Conservation (phyloP, 2,888 invertebrate species). For the Oscheius myriophilus region DNA sequence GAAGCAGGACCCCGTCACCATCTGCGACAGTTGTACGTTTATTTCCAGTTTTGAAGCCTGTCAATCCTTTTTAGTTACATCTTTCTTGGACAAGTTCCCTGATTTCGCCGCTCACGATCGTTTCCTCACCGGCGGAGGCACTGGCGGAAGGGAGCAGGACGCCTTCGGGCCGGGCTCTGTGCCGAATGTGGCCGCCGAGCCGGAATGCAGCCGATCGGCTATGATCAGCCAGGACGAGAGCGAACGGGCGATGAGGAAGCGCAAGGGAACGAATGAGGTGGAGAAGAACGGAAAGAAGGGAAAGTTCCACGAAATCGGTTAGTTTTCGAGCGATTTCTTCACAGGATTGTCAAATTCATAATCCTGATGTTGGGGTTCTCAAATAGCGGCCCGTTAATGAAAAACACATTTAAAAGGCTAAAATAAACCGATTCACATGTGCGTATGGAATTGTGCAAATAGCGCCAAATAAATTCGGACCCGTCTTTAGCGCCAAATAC, state of each 20-base stretch:
- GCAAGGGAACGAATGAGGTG: neutral
- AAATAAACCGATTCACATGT: no score
- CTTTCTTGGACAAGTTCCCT: constrained; percentile 55
- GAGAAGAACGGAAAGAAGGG: neutral
- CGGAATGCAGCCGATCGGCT: constrained; percentile 24
- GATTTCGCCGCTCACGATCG: constrained; percentile 53
- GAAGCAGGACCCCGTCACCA: constrained; percentile 44
- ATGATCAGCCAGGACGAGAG: constrained; percentile 17
- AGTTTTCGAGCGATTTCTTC: no score
- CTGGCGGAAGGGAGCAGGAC: constrained; percentile 7
- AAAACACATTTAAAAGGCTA: neutral
- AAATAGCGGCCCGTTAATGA: neutral
- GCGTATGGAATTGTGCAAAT: no score
- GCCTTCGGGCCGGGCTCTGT: constrained; percentile 24
- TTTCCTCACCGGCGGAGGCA: constrained; percentile 7
- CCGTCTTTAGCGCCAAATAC: no score
- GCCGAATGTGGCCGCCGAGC: constrained; percentile 29
- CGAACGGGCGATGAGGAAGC: constrained; percentile 2
- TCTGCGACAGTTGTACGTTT: constrained; percentile 50
- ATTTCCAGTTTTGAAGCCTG: neutral
- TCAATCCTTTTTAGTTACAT: constrained; percentile 44
- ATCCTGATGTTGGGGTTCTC: no score
- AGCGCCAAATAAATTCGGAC: no score
- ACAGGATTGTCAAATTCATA: no score
- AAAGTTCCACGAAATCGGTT: no score